Conservation (phyloP, 2,113 vertebrate species). For the Vidua chalybeata region DNA sequence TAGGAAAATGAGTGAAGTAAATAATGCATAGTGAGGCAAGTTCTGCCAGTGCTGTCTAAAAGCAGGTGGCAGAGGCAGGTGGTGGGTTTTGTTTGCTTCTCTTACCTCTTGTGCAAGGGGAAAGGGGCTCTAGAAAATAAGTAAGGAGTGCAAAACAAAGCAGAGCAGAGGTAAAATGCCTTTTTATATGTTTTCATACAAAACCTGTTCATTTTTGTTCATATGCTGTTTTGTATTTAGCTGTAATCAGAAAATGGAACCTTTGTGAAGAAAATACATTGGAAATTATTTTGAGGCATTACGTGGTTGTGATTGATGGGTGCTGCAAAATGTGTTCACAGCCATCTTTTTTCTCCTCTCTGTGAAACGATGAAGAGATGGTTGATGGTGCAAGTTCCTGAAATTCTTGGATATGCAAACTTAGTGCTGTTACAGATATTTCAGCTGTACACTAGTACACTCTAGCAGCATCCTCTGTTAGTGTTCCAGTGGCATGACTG, state of each 20-base stretch:
- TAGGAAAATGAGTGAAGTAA: constrained; percentile 38
- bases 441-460: neutral
- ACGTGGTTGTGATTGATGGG: neutral
- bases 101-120: neutral
- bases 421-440: neutral
- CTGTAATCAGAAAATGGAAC: neutral
- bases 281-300: neutral
- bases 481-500: neutral
- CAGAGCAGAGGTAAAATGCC: neutral
- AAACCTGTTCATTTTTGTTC: neutral
- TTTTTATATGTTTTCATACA: neutral
- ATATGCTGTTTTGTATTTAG: neutral
- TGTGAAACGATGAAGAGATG: neutral
- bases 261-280: neutral
- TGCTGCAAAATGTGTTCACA: neutral
- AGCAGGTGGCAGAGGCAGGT: neutral
- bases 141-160: neutral
- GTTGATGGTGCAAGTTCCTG: neutral
- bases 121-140: neutral
- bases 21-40: neutral
- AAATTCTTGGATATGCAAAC: neutral
- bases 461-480: neutral
- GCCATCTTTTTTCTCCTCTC: neutral
- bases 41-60: neutral
- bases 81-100: neutral